Conservation (phyloP, 2,888 invertebrate species). For the Dicycla oo region DNA sequence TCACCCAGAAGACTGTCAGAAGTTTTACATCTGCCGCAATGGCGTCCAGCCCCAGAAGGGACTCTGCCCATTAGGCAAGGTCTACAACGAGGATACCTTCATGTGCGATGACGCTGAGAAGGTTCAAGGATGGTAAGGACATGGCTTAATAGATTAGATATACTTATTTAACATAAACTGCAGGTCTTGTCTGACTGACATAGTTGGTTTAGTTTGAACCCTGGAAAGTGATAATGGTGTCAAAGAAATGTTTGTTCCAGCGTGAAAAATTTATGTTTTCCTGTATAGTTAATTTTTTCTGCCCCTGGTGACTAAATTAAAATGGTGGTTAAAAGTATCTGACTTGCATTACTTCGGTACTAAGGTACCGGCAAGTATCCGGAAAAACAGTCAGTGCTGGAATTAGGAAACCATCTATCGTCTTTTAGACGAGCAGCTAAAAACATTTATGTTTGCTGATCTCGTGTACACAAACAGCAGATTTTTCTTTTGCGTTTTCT, state of each 20-base stretch:
- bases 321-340: too few species aligned
- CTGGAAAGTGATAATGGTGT: not conserved
- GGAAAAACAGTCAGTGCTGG: too few species aligned
- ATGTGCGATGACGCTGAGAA: conserved; percentile 94
- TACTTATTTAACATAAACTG: not conserved
- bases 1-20: conserved; percentile 95
- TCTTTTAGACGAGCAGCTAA: not conserved
- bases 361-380: not conserved
- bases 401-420: not conserved
- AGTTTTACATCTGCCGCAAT: conserved; percentile 95
- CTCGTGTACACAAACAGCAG: too few species aligned
- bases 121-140: conserved; percentile 93
- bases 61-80: conserved; percentile 93
- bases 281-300: not conserved
- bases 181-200: not conserved
- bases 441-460: too few species aligned
- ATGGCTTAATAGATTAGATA: not conserved
- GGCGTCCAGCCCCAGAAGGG: conserved; percentile 94
- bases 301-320: not conserved
- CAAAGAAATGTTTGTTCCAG: not conserved
- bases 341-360: too few species aligned
- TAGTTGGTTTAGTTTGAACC: not conserved
- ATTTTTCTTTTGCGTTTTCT: too few species aligned
- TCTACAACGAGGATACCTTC: conserved; percentile 94
- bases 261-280: not conserved